These are phyloP conservation scores for Eleginops maclovinus DNA, from an alignment of 2,113 vertebrate genomes.

Conservation along the genomic window DNA sequence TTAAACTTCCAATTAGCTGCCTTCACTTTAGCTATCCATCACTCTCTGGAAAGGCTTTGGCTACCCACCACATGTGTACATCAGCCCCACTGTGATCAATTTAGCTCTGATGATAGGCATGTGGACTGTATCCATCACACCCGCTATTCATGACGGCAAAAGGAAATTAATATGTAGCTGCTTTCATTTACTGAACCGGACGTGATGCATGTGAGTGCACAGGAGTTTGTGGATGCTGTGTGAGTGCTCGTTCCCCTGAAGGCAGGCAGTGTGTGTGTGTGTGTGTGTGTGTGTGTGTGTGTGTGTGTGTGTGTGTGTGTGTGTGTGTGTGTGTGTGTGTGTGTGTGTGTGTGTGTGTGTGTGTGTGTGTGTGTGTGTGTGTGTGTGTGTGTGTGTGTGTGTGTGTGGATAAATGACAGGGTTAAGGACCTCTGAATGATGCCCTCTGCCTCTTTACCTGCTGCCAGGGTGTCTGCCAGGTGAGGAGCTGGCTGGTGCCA, in stretches of 20 bases:
- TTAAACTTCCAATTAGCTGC: conserved; percentile 73
- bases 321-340: conserved; percentile 25
- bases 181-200: conserved; percentile 14
- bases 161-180: conserved; percentile 63
- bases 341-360: conserved; percentile 15
- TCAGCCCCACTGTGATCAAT: conserved; percentile 63
- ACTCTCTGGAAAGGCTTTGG: conserved; percentile 39
- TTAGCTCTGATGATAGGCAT: conserved; percentile 57
- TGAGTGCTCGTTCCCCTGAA: not conserved
- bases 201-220: not conserved
- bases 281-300: conserved; percentile 27
- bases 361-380: conserved; percentile 27
- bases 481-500: conserved; percentile 56
- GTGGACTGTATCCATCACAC: conserved; percentile 64
- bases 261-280: conserved; percentile 7
- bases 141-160: conserved; percentile 44
- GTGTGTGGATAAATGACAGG: conserved; percentile 54
- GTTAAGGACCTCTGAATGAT: conserved; percentile 63
- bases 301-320: conserved; percentile 26
- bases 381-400: conserved; percentile 27
- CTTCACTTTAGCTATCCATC: conserved; percentile 70
- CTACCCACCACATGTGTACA: conserved; percentile 32
- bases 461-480: conserved; percentile 60
- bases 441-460: conserved; percentile 48
- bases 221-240: conserved; percentile 15